Base-by-base conservation (phyloP, 2,113 vertebrate species). In the Salvelinus namaycush region DNA sequence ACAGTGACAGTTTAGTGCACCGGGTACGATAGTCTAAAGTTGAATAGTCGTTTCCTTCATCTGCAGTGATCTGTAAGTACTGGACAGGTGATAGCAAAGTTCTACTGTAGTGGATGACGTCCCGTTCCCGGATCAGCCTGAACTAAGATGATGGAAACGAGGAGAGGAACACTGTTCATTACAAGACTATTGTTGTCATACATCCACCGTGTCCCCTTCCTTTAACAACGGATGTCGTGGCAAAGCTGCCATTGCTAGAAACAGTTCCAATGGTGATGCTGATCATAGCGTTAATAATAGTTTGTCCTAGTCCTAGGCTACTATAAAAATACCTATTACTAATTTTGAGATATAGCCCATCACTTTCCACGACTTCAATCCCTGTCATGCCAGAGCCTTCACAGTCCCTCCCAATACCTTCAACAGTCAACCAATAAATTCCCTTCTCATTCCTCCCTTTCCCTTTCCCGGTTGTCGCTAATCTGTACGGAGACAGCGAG, bases 401-500 rank as follows among this genome's bases (percentile, higher is more conserved):
- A 34, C 34, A 34, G 34, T 34, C 57, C 12, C 29, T 27, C 13
- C 1, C 66, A n/a, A 27, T 4, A 64, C 22, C 13, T 51, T 51
- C 49, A 51, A 51, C 16, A 39, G 62, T 16, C 31, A 39, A 7
- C 34, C 22, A 14, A 78, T 68, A 24, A 20, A 64, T 22, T 75
- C 62, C 14, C 11, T 64, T 13, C 20, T 7, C 34, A 74, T 64
- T 13, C 20, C 62, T 48, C 13, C 49, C 12, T 49, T 51, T 14
- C 49, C 13, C 9, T 49, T 64, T 27, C 59, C 26, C 49, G 60
- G 48, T 22, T 2, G 49, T 54, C 12, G 81, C 29, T 89, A 91
- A 86, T 93, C 91, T 93, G 91, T 90, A 90, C 76, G 86, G 91
- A 92, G 89, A 92, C 92, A 91, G 88, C 79, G 81, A n/a, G 80